Percentiles rank a stretch among this genome's conserved stretches.
Evolutionary conservation across 2,888 invertebrate genomes (phyloP).

Genomic region (Drosophila limbata): DNA sequence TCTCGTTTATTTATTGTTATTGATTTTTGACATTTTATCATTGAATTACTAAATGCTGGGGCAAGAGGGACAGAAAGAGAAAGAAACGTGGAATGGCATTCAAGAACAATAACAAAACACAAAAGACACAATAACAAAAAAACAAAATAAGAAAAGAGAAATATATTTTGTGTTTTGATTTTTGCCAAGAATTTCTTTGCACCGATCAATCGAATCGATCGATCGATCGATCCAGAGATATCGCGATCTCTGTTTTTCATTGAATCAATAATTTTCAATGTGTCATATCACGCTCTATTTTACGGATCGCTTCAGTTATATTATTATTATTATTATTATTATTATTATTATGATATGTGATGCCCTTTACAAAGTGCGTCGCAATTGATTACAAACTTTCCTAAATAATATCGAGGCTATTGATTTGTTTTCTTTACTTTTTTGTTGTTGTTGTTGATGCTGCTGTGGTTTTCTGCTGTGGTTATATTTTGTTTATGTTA

Average conservation of each 20-base stretch:
- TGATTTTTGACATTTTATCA: conserved; percentile 82
- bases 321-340: conserved; percentile 29
- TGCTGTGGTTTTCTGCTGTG: not conserved
- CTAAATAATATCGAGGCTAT: conserved; percentile 60
- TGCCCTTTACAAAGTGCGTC: conserved; percentile 50
- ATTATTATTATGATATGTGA: conserved; percentile 11
- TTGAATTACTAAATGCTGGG: conserved; percentile 70
- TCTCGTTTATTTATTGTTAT: conserved; percentile 80
- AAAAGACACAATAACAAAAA: conserved; percentile 23
- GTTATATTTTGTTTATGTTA: conserved; percentile 22
- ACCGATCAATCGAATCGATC: conserved; percentile 35
- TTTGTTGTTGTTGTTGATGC: conserved; percentile 3
- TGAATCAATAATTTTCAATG: conserved; percentile 57
- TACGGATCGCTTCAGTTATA: conserved; percentile 31
- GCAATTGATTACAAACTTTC: conserved; percentile 58
- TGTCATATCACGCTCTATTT: conserved; percentile 38
- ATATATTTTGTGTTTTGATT: conserved; percentile 38
- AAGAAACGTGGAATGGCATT: conserved; percentile 40
- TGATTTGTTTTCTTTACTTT: conserved; percentile 48
- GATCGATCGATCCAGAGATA: conserved; percentile 27
- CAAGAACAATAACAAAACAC: conserved; percentile 26
- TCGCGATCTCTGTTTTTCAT: conserved; percentile 49
- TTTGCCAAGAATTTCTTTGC: conserved; percentile 53
- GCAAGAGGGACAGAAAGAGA: conserved; percentile 10
- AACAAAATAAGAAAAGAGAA: conserved; percentile 18